phyloP scores from a whole-genome alignment of 2,113 vertebrate species.

The Trachemys scripta region DNA sequence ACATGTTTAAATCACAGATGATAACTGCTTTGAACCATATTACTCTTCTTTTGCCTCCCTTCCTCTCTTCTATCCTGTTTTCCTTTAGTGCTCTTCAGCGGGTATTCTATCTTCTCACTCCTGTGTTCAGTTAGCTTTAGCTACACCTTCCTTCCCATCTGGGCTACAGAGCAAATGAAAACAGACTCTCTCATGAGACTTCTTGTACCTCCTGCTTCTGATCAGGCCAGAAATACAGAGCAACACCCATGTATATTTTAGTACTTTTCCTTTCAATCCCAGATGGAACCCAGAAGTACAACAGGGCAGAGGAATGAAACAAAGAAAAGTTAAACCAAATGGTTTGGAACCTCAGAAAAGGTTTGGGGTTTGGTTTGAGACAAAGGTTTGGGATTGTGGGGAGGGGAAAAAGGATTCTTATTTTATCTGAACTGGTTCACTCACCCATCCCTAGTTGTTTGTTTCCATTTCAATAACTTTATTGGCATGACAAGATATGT shows the following conservation, averaged over 20 bases:
- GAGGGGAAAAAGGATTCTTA: neutral
- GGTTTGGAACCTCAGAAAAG: slow-evolving; percentile 12
- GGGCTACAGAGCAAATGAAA: slow-evolving; percentile 27
- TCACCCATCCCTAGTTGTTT: fast-evolving
- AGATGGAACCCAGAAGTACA: slow-evolving; percentile 56
- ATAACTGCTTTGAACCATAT: neutral
- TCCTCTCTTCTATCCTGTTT: neutral
- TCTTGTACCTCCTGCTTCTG: slow-evolving; percentile 68
- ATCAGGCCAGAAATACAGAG: slow-evolving; percentile 53
- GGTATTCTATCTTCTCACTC: slow-evolving; percentile 15
- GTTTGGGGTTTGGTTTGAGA: neutral
- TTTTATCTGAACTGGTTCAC: neutral
- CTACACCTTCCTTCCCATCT: neutral
- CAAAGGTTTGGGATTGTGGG: neutral
- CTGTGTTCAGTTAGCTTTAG: slow-evolving; percentile 37
- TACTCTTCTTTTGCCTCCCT: neutral
- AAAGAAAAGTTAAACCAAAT: slow-evolving; percentile 47
- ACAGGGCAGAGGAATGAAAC: slow-evolving; percentile 52
- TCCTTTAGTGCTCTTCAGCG: neutral
- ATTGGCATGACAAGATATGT: slow-evolving; percentile 23
- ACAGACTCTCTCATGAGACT: slow-evolving; percentile 49
- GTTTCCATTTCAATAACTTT: neutral
- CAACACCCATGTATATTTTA: slow-evolving; percentile 46
- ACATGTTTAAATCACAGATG: neutral
- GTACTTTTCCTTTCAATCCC: slow-evolving; percentile 42